These are phyloP conservation scores for Ceratitis capitata DNA, from an alignment of 1,140 invertebrate genomes.

Conservation along the genomic window DNA sequence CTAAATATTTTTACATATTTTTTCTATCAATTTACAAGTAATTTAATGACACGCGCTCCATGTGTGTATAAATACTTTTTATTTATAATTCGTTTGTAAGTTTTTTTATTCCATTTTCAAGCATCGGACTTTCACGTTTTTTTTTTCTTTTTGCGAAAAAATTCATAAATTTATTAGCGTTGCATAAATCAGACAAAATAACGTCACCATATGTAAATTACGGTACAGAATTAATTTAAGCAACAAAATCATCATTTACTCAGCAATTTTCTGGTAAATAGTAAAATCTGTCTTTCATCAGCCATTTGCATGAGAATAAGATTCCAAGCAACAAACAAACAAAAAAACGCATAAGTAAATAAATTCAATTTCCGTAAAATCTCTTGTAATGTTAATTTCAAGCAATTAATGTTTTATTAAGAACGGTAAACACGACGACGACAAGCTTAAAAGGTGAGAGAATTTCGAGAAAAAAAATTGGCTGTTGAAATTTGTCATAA, in stretches of 20 bases:
- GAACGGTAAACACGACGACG: no score
- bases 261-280: neutral
- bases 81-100: neutral
- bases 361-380: neutral
- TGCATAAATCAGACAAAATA: neutral
- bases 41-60: neutral
- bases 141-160: neutral
- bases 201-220: neutral
- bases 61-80: neutral
- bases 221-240: no score
- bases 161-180: neutral
- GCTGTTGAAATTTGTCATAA: no score
- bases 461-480: no score
- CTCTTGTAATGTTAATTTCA: neutral
- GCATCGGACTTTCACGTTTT: neutral
- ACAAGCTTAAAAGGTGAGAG: no score
- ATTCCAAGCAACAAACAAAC: neutral
- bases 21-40: no score
- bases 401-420: no score
- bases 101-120: neutral
- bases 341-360: neutral
- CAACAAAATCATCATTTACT: neutral
- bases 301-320: neutral
- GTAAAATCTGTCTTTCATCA: neutral
- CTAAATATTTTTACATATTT: no score